Evolutionary conservation across 2,113 vertebrate species (phyloP).

Genomic region (Pampusana beccarii): DNA sequence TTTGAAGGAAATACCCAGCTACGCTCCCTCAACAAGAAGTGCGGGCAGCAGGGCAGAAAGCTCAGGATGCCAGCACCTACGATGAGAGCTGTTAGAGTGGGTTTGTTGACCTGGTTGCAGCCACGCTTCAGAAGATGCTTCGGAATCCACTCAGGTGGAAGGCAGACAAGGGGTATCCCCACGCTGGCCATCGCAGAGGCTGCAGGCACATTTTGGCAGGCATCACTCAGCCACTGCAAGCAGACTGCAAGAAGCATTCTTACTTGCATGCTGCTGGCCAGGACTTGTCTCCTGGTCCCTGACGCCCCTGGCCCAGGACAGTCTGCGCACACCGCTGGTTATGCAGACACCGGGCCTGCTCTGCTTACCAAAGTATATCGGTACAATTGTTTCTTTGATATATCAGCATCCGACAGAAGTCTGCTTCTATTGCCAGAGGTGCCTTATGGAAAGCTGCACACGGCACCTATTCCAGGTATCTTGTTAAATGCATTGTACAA

Average conservation of each 20-base stretch:
- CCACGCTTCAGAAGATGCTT: background rate
- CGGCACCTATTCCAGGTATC: background rate
- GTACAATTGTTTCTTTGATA: background rate
- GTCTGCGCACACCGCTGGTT: background rate
- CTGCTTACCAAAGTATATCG: background rate
- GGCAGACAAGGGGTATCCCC: background rate
- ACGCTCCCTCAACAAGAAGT: background rate
- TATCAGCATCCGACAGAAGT: background rate
- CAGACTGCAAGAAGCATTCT: background rate
- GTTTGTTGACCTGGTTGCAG: background rate
- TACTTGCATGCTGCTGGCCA: background rate
- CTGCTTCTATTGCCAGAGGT: background rate
- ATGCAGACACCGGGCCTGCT: background rate
- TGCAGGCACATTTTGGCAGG: background rate
- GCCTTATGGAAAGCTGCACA: background rate
- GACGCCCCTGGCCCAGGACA: rapidly evolving
- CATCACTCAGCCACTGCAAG: background rate
- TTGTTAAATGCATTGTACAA: background rate
- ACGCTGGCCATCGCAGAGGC: rapidly evolving
- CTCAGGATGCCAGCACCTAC: background rate
- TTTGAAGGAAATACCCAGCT: background rate
- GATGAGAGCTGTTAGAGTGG: background rate
- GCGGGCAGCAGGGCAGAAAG: background rate
- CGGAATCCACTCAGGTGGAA: background rate
- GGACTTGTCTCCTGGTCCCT: background rate